Conservation (phyloP, 2,888 invertebrate genomes). For the Temnothorax rugatulus region DNA sequence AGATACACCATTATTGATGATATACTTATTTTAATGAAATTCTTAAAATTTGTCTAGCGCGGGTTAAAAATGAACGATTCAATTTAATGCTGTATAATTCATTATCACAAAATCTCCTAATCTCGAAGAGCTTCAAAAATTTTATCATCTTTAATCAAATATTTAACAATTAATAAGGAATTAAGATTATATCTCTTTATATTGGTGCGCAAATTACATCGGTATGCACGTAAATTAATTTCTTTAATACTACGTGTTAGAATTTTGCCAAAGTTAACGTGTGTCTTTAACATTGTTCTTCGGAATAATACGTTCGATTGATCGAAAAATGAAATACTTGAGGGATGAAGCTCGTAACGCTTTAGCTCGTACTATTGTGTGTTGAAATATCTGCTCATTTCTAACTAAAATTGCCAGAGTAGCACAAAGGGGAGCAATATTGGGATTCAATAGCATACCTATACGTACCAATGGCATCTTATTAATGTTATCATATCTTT, state of each 20-base stretch:
- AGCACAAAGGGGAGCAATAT: constrained; percentile 30
- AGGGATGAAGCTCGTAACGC: constrained; percentile 25
- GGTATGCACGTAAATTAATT: not conserved
- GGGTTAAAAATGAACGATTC: not conserved
- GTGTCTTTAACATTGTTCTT: constrained; percentile 4
- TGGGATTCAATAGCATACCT: constrained; percentile 9
- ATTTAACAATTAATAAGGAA: not conserved
- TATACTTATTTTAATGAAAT: constrained; percentile 49
- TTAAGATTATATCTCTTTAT: not conserved
- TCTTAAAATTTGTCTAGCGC: not conserved
- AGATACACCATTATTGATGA: constrained; percentile 30
- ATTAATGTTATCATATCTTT: constrained; percentile 7
- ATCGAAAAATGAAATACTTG: constrained; percentile 40
- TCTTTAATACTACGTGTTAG: not conserved
- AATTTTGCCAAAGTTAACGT: constrained; percentile 20
- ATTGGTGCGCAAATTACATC: not conserved
- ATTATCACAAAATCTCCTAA: not conserved
- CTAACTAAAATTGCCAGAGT: constrained; percentile 40
- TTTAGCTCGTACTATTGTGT: constrained; percentile 37
- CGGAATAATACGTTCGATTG: constrained; percentile 9
- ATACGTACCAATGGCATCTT: not conserved
- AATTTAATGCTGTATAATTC: not conserved
- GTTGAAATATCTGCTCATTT: constrained; percentile 43
- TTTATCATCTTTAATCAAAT: not conserved
- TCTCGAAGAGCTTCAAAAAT: not conserved